A percentile compares a stretch with the other conserved stretches of the same genome.
These are phyloP conservation scores for Styela plicata DNA, from an alignment of 23 tunicate genomes.

Conservation along the genomic window DNA sequence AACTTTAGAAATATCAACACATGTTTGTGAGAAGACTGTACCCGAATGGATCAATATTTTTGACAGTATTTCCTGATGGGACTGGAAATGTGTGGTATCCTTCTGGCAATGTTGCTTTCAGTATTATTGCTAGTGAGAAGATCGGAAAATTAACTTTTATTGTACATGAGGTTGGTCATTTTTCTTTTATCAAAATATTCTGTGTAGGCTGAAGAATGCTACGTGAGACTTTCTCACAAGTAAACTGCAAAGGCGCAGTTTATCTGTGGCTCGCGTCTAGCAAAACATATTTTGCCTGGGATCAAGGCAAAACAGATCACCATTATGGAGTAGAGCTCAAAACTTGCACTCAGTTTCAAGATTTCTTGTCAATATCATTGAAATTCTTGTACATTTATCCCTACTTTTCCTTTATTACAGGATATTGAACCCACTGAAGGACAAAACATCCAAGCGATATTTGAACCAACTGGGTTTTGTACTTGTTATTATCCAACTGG, in stretches of 20 bases:
- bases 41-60: slow-evolving; percentile 53
- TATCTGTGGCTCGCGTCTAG: too few species aligned
- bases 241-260: too few species aligned
- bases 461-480: slow-evolving; percentile 69
- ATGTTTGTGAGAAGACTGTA: slow-evolving; percentile 57
- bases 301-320: too few species aligned
- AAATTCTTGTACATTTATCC: too few species aligned
- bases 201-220: too few species aligned
- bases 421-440: slow-evolving; percentile 50
- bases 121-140: slow-evolving; percentile 56
- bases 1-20: slow-evolving; percentile 37
- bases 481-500: slow-evolving; percentile 71
- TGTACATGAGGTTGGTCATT: slow-evolving; percentile 60
- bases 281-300: too few species aligned
- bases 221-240: too few species aligned
- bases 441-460: slow-evolving; percentile 56
- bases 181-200: too few species aligned
- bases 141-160: slow-evolving; percentile 62
- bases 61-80: slow-evolving; percentile 73
- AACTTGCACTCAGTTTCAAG: too few species aligned
- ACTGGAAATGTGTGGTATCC: slow-evolving; percentile 86
- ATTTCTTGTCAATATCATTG: too few species aligned
- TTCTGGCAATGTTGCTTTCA: slow-evolving; percentile 64
- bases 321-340: too few species aligned
- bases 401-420: too few species aligned